A percentile compares a stretch with the other conserved stretches of the same genome.
phyloP scores from a whole-genome alignment of 2,888 invertebrate species.

The Lasioglossum marginatum region DNA sequence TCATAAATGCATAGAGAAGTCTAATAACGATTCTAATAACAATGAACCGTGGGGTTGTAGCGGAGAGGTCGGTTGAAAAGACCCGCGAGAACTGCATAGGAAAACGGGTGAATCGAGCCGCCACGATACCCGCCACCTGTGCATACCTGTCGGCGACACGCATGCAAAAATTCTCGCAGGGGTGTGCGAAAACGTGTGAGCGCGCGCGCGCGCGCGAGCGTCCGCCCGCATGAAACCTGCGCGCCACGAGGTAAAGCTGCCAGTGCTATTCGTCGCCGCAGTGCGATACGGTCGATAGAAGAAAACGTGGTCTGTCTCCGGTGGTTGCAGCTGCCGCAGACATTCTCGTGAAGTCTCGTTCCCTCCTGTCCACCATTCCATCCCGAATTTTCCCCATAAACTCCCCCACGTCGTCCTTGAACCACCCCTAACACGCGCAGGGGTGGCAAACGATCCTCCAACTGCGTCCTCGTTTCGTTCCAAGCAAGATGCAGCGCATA shows the following conservation, averaged over 20 bases:
- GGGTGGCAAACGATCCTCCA: slow-evolving; percentile 18
- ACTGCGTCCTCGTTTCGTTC: not conserved
- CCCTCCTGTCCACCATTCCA: slow-evolving; percentile 17
- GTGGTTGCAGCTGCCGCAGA: slow-evolving; percentile 65
- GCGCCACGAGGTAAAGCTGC: slow-evolving; percentile 69
- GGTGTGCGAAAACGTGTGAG: slow-evolving; percentile 14
- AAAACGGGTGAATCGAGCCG: slow-evolving; percentile 9
- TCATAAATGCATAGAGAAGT: too few species aligned
- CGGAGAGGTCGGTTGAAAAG: not conserved
- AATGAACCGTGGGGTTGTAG: too few species aligned
- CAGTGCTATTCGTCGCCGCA: slow-evolving; percentile 74
- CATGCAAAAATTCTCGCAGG: slow-evolving; percentile 14
- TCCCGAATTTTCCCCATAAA: slow-evolving; percentile 27
- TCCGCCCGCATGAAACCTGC: slow-evolving; percentile 68
- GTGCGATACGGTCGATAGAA: slow-evolving; percentile 79
- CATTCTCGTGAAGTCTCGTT: slow-evolving; percentile 34
- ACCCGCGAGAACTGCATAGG: slow-evolving; percentile 8
- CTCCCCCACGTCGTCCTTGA: slow-evolving; percentile 15
- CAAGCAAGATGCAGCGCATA: slow-evolving; percentile 26
- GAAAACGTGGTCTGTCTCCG: slow-evolving; percentile 62
- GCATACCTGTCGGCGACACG: slow-evolving; percentile 22
- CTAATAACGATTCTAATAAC: too few species aligned
- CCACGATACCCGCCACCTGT: slow-evolving; percentile 59
- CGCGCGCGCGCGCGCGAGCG: slow-evolving; percentile 24
- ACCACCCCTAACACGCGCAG: slow-evolving; percentile 3